A percentile compares a stretch with the other conserved stretches of the same genome.
phyloP scores from a whole-genome alignment of 1,140 invertebrate species.

The Drosophila quadrilineata region DNA sequence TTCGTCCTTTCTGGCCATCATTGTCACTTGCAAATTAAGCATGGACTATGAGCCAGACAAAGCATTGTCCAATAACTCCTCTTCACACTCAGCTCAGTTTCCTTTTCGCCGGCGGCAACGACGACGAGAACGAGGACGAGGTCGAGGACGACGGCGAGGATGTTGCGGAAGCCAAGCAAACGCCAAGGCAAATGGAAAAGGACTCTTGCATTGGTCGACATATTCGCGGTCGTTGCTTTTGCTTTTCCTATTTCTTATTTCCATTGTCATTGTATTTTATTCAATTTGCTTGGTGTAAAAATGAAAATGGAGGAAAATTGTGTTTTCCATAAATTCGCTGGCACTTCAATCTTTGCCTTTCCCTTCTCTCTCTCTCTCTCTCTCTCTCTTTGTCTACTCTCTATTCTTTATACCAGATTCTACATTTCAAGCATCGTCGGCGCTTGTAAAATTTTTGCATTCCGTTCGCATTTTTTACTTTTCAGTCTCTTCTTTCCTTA shows the following conservation, averaged over 20 bases:
- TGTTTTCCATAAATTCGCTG: conserved; percentile 78
- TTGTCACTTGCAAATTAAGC: conserved; percentile 34
- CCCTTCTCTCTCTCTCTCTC: not conserved
- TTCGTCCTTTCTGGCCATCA: not conserved
- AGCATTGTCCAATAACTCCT: conserved; percentile 14
- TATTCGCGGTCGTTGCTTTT: too few species aligned
- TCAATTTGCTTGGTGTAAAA: conserved; percentile 62
- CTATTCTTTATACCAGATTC: conserved; percentile 24
- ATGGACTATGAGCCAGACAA: conserved; percentile 20
- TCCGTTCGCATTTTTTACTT: conserved; percentile 52
- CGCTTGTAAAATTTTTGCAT: conserved; percentile 68
- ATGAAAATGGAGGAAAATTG: conserved; percentile 48
- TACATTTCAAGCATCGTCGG: conserved; percentile 42
- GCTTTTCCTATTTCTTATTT: conserved; percentile 11
- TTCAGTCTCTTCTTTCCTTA: not conserved
- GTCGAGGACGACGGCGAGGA: too few species aligned
- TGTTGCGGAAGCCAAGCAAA: too few species aligned
- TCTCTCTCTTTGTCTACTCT: not conserved
- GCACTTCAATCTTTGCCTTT: conserved; percentile 62
- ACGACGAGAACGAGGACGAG: too few species aligned
- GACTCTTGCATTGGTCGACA: too few species aligned
- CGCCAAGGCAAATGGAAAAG: too few species aligned
- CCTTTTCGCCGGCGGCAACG: conserved; percentile 11
- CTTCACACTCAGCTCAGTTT: conserved; percentile 8
- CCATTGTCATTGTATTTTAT: conserved; percentile 52